phyloP scores from a whole-genome alignment of 2,113 vertebrate species.

The Oreochromis niloticus region DNA sequence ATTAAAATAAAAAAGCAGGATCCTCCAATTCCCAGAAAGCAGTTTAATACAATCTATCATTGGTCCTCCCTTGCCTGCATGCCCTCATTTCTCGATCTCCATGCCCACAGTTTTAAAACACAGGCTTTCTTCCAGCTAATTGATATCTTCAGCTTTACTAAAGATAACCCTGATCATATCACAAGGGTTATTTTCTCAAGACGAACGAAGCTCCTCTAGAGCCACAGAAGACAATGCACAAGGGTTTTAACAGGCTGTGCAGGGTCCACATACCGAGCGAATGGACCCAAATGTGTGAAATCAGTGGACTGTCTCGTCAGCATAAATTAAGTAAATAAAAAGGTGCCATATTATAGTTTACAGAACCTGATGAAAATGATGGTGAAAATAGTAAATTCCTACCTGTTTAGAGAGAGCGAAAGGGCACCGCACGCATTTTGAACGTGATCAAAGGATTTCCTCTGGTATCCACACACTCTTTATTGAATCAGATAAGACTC shows the following conservation, averaged over 20 bases:
- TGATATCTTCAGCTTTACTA: background rate
- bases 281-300: background rate
- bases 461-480: constrained; percentile 17
- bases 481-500: constrained; percentile 48
- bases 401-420: background rate
- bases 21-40: background rate
- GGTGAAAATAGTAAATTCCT: background rate
- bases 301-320: background rate
- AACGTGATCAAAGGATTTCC: constrained; percentile 25
- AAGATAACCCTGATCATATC: background rate
- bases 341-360: background rate
- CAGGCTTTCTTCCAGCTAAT: background rate
- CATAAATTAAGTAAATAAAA: background rate
- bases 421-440: background rate
- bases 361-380: background rate
- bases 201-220: background rate
- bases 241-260: background rate
- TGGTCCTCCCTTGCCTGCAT: background rate
- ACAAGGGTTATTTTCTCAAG: background rate
- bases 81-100: background rate
- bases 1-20: background rate
- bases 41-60: background rate
- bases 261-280: background rate
- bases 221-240: background rate
- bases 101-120: background rate